Evolutionary conservation across 1,140 invertebrate genomes (phyloP).

Genomic region (Penaeus indicus): DNA sequence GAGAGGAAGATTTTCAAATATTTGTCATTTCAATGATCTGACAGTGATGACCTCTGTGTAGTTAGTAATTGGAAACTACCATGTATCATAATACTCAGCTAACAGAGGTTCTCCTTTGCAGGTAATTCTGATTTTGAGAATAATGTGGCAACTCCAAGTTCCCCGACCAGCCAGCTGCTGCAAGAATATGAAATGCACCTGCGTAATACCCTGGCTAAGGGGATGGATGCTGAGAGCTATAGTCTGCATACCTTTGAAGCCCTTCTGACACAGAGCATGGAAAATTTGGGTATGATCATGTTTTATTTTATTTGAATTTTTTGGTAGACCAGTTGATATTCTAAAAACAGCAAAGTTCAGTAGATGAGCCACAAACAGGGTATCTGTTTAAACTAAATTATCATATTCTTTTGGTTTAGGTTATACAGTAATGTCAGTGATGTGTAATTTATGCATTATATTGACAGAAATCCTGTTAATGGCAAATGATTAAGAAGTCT

Average conservation of each 20-base stretch:
- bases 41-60: too few species aligned
- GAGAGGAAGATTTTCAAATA: too few species aligned
- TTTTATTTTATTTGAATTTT: not conserved
- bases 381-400: too few species aligned
- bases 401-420: too few species aligned
- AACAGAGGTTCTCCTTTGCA: slow-evolving; percentile 74
- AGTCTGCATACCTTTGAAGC: slow-evolving; percentile 94
- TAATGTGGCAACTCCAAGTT: slow-evolving; percentile 78
- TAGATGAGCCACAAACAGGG: too few species aligned
- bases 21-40: too few species aligned
- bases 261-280: slow-evolving; percentile 92
- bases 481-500: too few species aligned
- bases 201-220: slow-evolving; percentile 91
- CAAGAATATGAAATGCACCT: slow-evolving; percentile 96
- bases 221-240: slow-evolving; percentile 95
- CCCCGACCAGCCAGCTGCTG: slow-evolving; percentile 86
- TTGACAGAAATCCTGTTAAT: too few species aligned
- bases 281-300: slow-evolving; percentile 80
- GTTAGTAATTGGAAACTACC: slow-evolving; percentile 74
- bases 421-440: too few species aligned
- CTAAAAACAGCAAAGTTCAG: not conserved
- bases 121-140: slow-evolving; percentile 66
- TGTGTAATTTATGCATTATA: too few species aligned
- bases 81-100: slow-evolving; percentile 92
- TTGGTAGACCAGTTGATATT: slow-evolving; percentile 12